A percentile compares a stretch with the other conserved stretches of the same genome.
Evolutionary conservation across 2,113 vertebrate genomes (phyloP).

Genomic region (Baryphthengus martii): DNA sequence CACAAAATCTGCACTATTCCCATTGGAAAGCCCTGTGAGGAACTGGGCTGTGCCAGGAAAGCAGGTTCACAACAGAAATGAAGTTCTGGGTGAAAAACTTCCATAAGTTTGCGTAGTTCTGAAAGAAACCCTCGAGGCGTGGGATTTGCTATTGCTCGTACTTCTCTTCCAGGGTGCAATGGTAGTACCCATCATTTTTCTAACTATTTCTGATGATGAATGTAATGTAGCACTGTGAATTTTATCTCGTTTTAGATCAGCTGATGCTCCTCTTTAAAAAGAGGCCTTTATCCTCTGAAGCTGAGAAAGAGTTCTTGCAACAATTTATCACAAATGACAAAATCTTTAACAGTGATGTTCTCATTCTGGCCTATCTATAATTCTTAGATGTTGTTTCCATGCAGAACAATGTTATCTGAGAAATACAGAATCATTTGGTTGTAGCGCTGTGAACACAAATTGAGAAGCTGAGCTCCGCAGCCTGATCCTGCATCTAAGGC

Average conservation of each 20-base stretch:
- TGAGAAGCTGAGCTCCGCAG: not conserved
- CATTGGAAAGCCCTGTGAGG: not conserved
- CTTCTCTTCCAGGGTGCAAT: not conserved
- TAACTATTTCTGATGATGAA: not conserved
- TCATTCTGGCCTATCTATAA: not conserved
- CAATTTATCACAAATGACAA: not conserved
- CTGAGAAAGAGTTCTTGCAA: not conserved
- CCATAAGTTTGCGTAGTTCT: not conserved
- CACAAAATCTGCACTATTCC: not conserved
- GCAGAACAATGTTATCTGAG: not conserved
- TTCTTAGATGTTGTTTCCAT: not conserved
- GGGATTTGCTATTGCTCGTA: not conserved
- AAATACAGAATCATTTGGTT: not conserved
- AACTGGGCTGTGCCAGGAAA: not conserved
- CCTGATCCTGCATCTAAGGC: not conserved
- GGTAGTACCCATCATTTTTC: not conserved
- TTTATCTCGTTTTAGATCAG: not conserved
- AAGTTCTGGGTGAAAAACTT: not conserved
- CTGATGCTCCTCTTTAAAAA: not conserved
- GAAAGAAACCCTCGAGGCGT: not conserved
- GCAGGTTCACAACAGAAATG: not conserved
- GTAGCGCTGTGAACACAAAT: fast-evolving
- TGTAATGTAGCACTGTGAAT: not conserved
- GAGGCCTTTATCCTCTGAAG: not conserved
- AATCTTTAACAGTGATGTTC: not conserved